Evolutionary conservation across 2,797 vertebrate species (phyloP), one percentile per base, ranked within the genome.

Genomic region (Sebastes iracundus): DNA sequence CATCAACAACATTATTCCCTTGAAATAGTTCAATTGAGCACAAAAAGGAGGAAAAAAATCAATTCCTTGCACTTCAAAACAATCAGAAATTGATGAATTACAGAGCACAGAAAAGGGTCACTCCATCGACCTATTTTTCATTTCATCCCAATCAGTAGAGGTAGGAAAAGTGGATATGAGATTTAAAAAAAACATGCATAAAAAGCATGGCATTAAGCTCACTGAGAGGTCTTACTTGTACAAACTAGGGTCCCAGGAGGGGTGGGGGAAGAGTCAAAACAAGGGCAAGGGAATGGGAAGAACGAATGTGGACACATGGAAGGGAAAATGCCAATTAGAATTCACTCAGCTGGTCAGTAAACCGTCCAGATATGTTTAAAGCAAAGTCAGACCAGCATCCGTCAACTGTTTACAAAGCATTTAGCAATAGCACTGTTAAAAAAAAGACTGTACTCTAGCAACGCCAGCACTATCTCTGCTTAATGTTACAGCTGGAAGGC

Each of bases 171-270:
- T 87, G 79, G 71, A 87, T 85, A 81, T 77, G 84, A 90, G 72
- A 88, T 87, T 77, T 75, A 33, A 90, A 78, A 49, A 90, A 88
- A 72, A 82, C 96, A 96, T 96, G 96, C 96, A 96, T 76, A 90
- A 71, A 79, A 89, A 83, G 84, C 92, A 83, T 87, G 75, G 92
- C 90, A 88, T 91, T 92, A 92, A 94, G 91, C 84, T 92, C 92
- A 88, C 91, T 89, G 65, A 87, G 82, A 88, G 90, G 80, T 96
- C 97, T 99, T 98, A 98, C 97, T 99, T 99, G 97, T 95, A 97
- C 96, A 96, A 97, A 97, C 98, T 99, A 98, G 92, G 89, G 88
- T 98, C 96, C 97, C 95, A 93, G 96, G 95, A 94, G 91, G 95
- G 90, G 65, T 87, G 81, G 87, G 87, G 88, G 81, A 68, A 93